phyloP scores from a whole-genome alignment of 2,888 invertebrate genomes.

The Neelides folsomi region DNA sequence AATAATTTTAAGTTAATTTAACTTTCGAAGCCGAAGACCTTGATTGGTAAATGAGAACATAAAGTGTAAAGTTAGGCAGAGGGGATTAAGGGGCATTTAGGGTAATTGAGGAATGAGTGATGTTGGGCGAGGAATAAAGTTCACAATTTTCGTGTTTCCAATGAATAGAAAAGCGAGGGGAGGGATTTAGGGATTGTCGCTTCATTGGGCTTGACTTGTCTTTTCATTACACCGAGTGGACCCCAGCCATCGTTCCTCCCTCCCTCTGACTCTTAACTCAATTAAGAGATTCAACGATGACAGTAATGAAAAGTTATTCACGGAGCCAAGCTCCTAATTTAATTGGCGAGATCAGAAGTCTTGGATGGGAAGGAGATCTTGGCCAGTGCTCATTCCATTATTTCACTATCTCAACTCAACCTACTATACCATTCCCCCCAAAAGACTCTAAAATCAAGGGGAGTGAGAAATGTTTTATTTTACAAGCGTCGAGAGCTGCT shows the following conservation, averaged over 20 bases:
- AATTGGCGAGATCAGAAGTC: not conserved
- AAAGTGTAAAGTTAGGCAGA: too few relatives aligned
- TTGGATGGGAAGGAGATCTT: not conserved
- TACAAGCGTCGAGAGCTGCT: too few relatives aligned
- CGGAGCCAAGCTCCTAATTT: conserved; percentile 1
- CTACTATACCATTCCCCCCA: too few relatives aligned
- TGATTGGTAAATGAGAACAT: too few relatives aligned
- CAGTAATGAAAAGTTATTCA: conserved; percentile 33
- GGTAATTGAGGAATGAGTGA: too few relatives aligned
- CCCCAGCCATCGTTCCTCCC: conserved; percentile 2
- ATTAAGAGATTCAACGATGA: conserved; percentile 31
- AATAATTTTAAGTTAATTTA: too few relatives aligned
- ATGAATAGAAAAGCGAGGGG: conserved; percentile 4
- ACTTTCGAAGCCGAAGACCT: too few relatives aligned
- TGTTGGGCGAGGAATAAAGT: not conserved
- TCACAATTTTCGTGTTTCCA: conserved; percentile 5
- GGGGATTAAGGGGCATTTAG: too few relatives aligned
- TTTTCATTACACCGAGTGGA: conserved; percentile 28
- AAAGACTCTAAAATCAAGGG: too few relatives aligned
- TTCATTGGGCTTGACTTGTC: conserved; percentile 16
- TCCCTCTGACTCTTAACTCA: conserved; percentile 17
- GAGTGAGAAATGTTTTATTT: too few relatives aligned
- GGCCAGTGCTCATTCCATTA: too few relatives aligned
- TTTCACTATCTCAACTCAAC: too few relatives aligned
- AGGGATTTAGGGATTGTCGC: not conserved